A percentile compares a stretch with the other conserved stretches of the same genome.
These are phyloP conservation scores for Cosmia trapezina DNA, from an alignment of 2,888 invertebrate species.

Conservation along the genomic window DNA sequence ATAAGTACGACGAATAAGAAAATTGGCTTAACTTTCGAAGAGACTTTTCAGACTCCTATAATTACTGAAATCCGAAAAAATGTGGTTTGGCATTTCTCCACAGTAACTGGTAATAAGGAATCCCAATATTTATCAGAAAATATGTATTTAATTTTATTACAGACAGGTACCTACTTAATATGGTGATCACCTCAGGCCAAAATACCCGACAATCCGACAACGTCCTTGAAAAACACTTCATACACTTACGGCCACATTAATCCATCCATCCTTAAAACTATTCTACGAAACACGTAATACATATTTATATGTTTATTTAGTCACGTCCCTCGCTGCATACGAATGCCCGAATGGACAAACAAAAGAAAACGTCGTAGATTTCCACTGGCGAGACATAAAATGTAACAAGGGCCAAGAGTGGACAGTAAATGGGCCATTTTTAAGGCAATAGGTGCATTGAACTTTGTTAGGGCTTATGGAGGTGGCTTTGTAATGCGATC, in stretches of 20 bases:
- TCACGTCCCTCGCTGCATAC: constrained; percentile 42
- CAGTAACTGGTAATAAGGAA: not conserved
- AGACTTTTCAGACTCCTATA: not conserved
- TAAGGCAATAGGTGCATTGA: constrained; percentile 50
- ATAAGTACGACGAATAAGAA: no score
- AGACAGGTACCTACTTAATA: not conserved
- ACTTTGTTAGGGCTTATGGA: constrained; percentile 27
- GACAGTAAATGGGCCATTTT: constrained; percentile 30
- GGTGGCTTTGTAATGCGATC: not conserved
- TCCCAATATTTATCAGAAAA: not conserved
- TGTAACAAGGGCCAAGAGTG: constrained; percentile 49
- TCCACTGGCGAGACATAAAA: constrained; percentile 55
- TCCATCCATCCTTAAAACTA: constrained; percentile 20
- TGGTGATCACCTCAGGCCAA: not conserved
- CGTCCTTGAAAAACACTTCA: constrained; percentile 16
- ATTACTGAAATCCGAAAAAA: not conserved
- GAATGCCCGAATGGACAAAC: constrained; percentile 27
- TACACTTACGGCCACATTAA: constrained; percentile 27
- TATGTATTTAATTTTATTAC: no score
- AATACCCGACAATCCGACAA: not conserved
- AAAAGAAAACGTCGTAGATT: constrained; percentile 52
- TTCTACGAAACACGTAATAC: constrained; percentile 44
- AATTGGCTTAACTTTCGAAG: no score
- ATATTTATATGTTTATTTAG: constrained; percentile 52
- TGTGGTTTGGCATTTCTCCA: not conserved